phyloP scores from a whole-genome alignment of 2,797 vertebrate species.

The Danio aesculapii region DNA sequence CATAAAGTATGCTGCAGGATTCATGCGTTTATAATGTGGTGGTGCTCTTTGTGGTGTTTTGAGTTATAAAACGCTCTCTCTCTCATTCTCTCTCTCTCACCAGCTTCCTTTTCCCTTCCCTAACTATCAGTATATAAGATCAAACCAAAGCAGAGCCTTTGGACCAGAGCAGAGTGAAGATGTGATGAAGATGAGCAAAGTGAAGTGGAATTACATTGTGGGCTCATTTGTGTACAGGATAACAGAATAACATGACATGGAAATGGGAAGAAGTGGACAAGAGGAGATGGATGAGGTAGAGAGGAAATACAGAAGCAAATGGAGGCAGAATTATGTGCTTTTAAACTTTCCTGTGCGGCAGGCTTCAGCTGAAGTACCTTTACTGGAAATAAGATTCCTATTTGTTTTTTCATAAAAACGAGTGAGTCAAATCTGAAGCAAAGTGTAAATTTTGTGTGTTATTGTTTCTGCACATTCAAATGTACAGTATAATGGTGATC shows the following conservation, averaged over 20 bases:
- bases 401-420: not conserved
- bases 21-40: constrained; percentile 25
- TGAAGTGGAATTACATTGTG: not conserved
- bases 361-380: not conserved
- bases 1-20: constrained; percentile 2
- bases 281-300: not conserved
- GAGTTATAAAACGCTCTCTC: constrained; percentile 55
- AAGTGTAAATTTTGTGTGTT: not conserved
- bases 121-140: not conserved
- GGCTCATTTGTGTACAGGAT: not conserved
- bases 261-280: not conserved
- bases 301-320: not conserved
- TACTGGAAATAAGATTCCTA: not conserved
- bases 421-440: not conserved
- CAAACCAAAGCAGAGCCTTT: constrained; percentile 13
- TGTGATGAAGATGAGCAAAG: not conserved
- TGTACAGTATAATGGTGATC: no score
- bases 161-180: constrained; percentile 4
- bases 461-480: not conserved
- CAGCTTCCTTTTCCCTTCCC: constrained; percentile 29
- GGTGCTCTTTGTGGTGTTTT: constrained; percentile 55
- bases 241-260: not conserved
- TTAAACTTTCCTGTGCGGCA: not conserved
- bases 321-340: not conserved
- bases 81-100: constrained; percentile 49